phyloP scores from a whole-genome alignment of 1,140 invertebrate genomes.

The Drosophila murphyi region DNA sequence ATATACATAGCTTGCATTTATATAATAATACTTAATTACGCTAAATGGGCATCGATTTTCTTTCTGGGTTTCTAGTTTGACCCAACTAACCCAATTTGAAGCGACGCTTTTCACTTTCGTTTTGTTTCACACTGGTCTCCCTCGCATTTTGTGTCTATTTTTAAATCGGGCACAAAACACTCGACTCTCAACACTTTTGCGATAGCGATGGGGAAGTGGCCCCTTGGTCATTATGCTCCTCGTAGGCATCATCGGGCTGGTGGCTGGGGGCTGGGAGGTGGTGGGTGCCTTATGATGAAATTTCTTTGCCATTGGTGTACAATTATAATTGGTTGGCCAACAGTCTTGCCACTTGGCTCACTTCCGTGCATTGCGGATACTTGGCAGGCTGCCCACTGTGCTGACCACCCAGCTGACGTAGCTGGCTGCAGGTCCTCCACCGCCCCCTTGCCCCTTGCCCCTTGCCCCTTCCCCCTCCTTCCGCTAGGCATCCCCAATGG shows the following conservation, averaged over 20 bases:
- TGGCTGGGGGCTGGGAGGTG: neutral
- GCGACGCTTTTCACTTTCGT: slow-evolving; percentile 28
- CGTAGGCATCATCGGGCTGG: neutral
- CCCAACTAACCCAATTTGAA: slow-evolving; percentile 57
- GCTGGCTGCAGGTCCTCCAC: slow-evolving; percentile 13
- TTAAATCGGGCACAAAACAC: neutral
- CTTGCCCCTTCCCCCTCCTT: slow-evolving; percentile 3
- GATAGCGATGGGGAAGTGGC: neutral
- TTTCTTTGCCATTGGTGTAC: slow-evolving; percentile 23
- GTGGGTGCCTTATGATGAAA: slow-evolving; percentile 18
- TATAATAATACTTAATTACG: neutral
- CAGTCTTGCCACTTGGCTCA: slow-evolving; percentile 47
- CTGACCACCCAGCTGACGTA: slow-evolving; percentile 56
- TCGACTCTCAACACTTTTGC: neutral
- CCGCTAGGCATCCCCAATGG: slow-evolving; percentile 21
- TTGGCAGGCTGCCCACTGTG: slow-evolving; percentile 75
- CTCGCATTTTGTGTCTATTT: slow-evolving; percentile 20
- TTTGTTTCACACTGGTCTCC: slow-evolving; percentile 1
- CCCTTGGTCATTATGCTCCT: neutral
- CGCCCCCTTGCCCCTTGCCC: neutral
- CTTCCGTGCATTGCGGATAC: slow-evolving; percentile 62
- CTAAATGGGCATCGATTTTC: slow-evolving; percentile 13
- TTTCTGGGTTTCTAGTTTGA: slow-evolving; percentile 9
- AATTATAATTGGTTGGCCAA: slow-evolving; percentile 47
- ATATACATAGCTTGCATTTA: slow-evolving; percentile 17